Evolutionary conservation across 2,888 invertebrate genomes (phyloP).

Genomic region (Epistrophe eligans): DNA sequence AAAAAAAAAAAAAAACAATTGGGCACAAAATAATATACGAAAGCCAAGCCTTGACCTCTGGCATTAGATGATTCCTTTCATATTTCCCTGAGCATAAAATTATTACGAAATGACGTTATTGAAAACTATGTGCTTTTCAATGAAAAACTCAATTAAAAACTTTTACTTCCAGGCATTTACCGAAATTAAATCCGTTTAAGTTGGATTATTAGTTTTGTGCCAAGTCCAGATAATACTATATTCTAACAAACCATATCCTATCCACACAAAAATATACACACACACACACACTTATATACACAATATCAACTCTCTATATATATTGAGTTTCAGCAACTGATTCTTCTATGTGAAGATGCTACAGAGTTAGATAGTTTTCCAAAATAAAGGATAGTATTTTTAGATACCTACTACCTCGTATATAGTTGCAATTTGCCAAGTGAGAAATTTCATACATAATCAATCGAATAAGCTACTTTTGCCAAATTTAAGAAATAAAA

Average conservation of each 20-base stretch:
- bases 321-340: neutral
- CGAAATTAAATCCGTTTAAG: conserved; percentile 62
- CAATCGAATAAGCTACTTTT: neutral
- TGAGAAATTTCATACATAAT: neutral
- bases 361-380: neutral
- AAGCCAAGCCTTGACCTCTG: conserved; percentile 11
- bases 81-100: conserved; percentile 2
- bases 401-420: neutral
- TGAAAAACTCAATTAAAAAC: conserved; percentile 72
- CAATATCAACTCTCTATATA: too few species aligned
- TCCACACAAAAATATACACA: neutral
- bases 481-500: neutral
- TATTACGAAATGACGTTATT: conserved; percentile 43
- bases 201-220: conserved; percentile 68
- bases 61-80: conserved; percentile 3
- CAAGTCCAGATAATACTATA: conserved; percentile 20
- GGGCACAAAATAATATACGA: neutral
- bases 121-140: conserved; percentile 22
- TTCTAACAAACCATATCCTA: neutral
- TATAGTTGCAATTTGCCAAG: neutral
- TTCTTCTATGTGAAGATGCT: neutral
- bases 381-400: neutral
- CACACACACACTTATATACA: neutral
- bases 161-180: conserved; percentile 65
- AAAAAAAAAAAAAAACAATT: neutral